Conservation (phyloP, 2,888 invertebrate genomes). For the Pterostichus madidus region DNA sequence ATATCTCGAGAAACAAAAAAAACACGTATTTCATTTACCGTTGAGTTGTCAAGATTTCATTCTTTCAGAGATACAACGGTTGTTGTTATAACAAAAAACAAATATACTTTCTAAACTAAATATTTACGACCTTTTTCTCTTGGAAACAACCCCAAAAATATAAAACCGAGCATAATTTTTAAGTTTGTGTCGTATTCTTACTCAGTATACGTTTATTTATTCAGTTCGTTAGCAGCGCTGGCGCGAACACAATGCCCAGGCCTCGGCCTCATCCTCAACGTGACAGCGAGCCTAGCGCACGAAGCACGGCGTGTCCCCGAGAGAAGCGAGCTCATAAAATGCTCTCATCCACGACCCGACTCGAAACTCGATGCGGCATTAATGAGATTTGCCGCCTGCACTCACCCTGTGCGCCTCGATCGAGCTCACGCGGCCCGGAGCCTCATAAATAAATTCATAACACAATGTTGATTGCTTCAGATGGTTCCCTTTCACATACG, state of each 20-base stretch:
- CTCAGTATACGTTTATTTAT: constrained; percentile 60
- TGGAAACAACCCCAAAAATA: constrained; percentile 26
- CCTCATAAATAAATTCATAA: constrained; percentile 66
- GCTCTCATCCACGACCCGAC: constrained; percentile 44
- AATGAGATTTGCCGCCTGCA: constrained; percentile 62
- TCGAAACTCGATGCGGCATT: constrained; percentile 63
- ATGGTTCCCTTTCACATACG: constrained; percentile 61
- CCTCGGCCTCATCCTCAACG: constrained; percentile 20
- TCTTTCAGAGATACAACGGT: background rate
- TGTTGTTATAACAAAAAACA: background rate
- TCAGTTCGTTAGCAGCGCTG: constrained; percentile 56
- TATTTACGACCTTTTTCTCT: background rate
- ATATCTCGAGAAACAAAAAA: no score
- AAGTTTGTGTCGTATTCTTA: constrained; percentile 42
- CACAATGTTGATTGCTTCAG: constrained; percentile 66
- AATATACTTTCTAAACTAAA: constrained; percentile 14
- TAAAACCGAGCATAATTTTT: constrained; percentile 48
- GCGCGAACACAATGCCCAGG: constrained; percentile 51
- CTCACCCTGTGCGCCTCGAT: constrained; percentile 53
- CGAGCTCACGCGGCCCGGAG: constrained; percentile 44
- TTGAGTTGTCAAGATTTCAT: no score
- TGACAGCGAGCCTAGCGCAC: constrained; percentile 39
- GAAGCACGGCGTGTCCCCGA: constrained; percentile 21
- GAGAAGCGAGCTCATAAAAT: constrained; percentile 60
- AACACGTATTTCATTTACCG: no score